Evolutionary conservation across 2,113 vertebrate genomes (phyloP).

Genomic region (Uria aalge): DNA sequence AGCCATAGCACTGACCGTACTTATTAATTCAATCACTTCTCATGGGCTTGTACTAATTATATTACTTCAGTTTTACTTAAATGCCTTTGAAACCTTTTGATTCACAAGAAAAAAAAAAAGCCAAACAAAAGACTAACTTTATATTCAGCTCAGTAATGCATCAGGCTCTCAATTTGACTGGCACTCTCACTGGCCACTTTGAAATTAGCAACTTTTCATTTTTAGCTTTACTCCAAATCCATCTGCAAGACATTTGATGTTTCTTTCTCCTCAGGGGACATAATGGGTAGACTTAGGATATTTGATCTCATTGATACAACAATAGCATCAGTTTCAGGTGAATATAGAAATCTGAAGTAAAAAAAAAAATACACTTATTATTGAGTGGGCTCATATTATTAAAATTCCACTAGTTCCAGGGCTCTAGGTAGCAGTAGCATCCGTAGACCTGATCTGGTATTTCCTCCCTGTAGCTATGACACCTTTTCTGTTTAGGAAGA

Average conservation of each 20-base stretch:
- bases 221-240: background rate
- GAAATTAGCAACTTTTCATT: background rate
- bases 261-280: background rate
- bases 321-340: background rate
- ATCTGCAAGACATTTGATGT: background rate
- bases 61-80: background rate
- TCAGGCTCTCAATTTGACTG: background rate
- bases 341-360: background rate
- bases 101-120: background rate
- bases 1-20: background rate
- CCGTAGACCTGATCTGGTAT: background rate
- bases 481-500: background rate
- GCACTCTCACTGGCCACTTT: background rate
- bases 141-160: background rate
- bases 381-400: background rate
- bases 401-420: background rate
- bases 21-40: slow-evolving; percentile 21
- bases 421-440: background rate
- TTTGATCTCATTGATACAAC: background rate
- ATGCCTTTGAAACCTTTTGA: slow-evolving; percentile 32
- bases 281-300: background rate
- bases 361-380: background rate
- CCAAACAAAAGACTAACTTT: background rate
- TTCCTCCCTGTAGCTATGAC: background rate
- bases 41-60: slow-evolving; percentile 28